phyloP scores from a whole-genome alignment of 2,113 vertebrate species.

The Urocolius indicus region DNA sequence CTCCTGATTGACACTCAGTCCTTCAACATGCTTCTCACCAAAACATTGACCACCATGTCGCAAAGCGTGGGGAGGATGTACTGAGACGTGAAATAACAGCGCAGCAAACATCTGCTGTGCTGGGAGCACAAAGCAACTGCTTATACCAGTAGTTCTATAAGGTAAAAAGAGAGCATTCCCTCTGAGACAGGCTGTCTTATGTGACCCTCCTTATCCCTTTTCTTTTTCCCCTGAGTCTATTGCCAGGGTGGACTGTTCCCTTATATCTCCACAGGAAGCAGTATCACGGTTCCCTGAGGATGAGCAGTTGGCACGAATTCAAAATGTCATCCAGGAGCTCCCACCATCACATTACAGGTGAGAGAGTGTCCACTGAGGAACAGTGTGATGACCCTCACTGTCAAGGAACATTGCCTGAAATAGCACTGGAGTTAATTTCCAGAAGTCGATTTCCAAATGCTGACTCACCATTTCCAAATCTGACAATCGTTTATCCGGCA shows the following conservation, averaged over 20 bases:
- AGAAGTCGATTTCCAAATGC: not conserved
- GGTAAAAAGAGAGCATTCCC: not conserved
- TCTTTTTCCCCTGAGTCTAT: not conserved
- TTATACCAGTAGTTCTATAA: not conserved
- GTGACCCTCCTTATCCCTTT: slow-evolving; percentile 20
- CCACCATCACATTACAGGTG: slow-evolving; percentile 94
- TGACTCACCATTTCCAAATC: not conserved
- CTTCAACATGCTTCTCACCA: not conserved
- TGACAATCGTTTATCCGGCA: not conserved
- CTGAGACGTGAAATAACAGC: not conserved
- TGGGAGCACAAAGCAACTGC: not conserved
- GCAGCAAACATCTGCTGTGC: not conserved
- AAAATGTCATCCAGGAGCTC: slow-evolving; percentile 91
- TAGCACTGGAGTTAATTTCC: not conserved
- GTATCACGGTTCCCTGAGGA: slow-evolving; percentile 84
- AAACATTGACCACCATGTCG: not conserved
- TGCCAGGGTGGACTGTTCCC: not conserved
- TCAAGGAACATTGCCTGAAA: not conserved
- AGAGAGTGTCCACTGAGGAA: not conserved
- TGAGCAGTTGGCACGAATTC: slow-evolving; percentile 87
- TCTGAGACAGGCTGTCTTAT: not conserved
- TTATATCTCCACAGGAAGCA: slow-evolving; percentile 77
- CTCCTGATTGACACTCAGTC: not conserved
- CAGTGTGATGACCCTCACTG: not conserved
- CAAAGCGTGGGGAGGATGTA: not conserved